Conservation (phyloP, 1,140 invertebrate species). For the Triops cancriformis region DNA sequence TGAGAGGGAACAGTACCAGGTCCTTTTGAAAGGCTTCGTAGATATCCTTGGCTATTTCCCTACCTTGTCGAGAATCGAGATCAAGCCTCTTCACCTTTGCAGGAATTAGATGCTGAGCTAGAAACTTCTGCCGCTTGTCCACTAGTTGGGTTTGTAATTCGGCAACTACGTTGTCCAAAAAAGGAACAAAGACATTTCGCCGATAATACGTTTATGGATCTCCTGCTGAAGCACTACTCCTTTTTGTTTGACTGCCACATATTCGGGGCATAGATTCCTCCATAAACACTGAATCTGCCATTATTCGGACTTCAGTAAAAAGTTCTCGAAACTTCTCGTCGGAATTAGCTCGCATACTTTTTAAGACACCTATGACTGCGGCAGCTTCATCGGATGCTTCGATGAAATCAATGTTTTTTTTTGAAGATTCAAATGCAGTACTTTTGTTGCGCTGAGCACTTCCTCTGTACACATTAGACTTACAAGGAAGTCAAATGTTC, state of each 20-base stretch:
- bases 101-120: not conserved
- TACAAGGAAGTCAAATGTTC: not conserved
- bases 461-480: constrained; percentile 9
- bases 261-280: constrained; percentile 2
- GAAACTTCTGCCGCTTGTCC: constrained; percentile 15
- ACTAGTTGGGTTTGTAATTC: constrained; percentile 5
- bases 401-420: not conserved
- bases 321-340: constrained; percentile 14
- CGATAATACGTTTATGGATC: constrained; percentile 7
- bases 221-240: too few relatives aligned
- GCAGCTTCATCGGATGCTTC: constrained; percentile 20
- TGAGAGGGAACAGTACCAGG: too few relatives aligned
- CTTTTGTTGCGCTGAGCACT: constrained; percentile 3
- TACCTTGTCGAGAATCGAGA: not conserved
- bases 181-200: constrained; percentile 14
- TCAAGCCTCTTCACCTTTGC: constrained; percentile 3
- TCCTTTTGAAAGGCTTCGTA: too few relatives aligned
- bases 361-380: constrained; percentile 15
- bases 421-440: not conserved
- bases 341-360: not conserved
- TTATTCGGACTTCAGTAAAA: not conserved
- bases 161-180: constrained; percentile 14
- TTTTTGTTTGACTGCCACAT: not conserved
- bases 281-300: constrained; percentile 1
- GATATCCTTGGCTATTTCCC: not conserved